Percentiles rank a stretch among this genome's conserved stretches.
Conservation (phyloP, 2,888 invertebrate species). For the Caenorhabditis sp. region DNA sequence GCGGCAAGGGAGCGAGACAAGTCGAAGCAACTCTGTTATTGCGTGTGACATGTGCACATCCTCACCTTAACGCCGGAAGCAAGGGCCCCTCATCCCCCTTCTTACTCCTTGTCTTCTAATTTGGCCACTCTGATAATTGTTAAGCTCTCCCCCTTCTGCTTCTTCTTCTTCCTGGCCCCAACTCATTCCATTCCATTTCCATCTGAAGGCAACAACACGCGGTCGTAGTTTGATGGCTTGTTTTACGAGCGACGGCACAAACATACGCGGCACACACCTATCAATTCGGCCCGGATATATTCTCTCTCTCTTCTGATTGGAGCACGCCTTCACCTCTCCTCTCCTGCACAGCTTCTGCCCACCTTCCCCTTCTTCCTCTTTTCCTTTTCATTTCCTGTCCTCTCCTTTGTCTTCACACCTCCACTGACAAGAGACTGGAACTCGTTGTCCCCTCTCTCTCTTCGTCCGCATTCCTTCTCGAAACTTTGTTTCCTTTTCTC, state of each 20-base stretch:
- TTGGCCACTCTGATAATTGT: conserved; percentile 56
- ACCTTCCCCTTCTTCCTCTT: background rate
- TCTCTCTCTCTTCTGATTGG: conserved; percentile 56
- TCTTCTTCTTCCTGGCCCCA: background rate
- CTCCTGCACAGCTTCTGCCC: conserved; percentile 2
- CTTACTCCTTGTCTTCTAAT: conserved; percentile 30
- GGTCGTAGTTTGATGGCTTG: conserved; percentile 47
- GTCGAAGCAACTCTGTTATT: conserved; percentile 45
- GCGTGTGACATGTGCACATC: conserved; percentile 18
- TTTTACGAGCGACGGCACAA: conserved; percentile 47
- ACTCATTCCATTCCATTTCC: conserved; percentile 10
- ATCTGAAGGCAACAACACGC: conserved; percentile 27
- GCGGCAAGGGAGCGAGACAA: background rate
- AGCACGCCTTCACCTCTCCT: conserved; percentile 34
- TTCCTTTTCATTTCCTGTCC: conserved; percentile 1
- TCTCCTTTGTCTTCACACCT: conserved; percentile 16
- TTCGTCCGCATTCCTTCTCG: background rate
- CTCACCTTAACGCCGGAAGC: conserved; percentile 24
- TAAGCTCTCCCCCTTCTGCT: conserved; percentile 3
- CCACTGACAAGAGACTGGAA: conserved; percentile 23
- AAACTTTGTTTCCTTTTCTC: conserved; percentile 11
- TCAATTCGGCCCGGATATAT: conserved; percentile 33
- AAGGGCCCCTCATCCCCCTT: background rate
- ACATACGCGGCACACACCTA: conserved; percentile 36
- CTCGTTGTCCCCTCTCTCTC: conserved; percentile 3